phyloP scores from a whole-genome alignment of 2,888 invertebrate species.

The Notodonta ziczac region DNA sequence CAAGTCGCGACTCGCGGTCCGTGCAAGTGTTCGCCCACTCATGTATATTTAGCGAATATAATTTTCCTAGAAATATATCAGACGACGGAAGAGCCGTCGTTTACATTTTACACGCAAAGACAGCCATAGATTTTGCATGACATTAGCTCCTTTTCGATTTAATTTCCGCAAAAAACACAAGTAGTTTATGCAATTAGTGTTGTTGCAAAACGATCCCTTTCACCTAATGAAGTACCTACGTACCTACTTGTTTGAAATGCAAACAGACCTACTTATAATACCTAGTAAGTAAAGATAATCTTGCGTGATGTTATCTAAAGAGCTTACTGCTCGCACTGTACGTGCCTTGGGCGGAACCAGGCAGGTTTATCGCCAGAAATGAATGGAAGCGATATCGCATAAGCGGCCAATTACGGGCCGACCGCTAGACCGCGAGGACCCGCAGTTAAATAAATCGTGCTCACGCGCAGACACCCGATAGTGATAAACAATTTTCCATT shows the following conservation, averaged over 20 bases:
- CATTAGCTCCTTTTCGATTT: background rate
- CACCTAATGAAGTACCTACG: slow-evolving; percentile 12
- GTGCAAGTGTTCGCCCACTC: slow-evolving; percentile 56
- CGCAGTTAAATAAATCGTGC: slow-evolving; percentile 75
- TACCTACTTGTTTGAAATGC: slow-evolving; percentile 23
- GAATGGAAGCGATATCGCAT: slow-evolving; percentile 79
- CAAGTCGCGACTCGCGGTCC: slow-evolving; percentile 52
- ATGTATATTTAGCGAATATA: slow-evolving; percentile 77
- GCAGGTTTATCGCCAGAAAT: slow-evolving; percentile 76
- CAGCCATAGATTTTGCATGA: background rate
- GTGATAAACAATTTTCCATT: slow-evolving; percentile 80
- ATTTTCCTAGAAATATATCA: slow-evolving; percentile 76
- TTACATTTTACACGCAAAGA: slow-evolving; percentile 50
- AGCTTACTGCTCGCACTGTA: slow-evolving; percentile 53
- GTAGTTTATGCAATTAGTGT: background rate
- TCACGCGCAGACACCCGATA: slow-evolving; percentile 72
- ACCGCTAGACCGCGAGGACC: slow-evolving; percentile 65
- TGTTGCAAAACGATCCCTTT: background rate
- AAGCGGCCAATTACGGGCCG: slow-evolving; percentile 75
- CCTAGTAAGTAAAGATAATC: slow-evolving; percentile 51
- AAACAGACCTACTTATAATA: slow-evolving; percentile 34
- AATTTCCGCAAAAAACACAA: background rate
- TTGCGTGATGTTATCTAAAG: slow-evolving; percentile 54
- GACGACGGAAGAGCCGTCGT: slow-evolving; percentile 71
- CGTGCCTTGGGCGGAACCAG: slow-evolving; percentile 51